phyloP scores from a whole-genome alignment of 2,888 invertebrate genomes.

The Drosophila austrosaltans region DNA sequence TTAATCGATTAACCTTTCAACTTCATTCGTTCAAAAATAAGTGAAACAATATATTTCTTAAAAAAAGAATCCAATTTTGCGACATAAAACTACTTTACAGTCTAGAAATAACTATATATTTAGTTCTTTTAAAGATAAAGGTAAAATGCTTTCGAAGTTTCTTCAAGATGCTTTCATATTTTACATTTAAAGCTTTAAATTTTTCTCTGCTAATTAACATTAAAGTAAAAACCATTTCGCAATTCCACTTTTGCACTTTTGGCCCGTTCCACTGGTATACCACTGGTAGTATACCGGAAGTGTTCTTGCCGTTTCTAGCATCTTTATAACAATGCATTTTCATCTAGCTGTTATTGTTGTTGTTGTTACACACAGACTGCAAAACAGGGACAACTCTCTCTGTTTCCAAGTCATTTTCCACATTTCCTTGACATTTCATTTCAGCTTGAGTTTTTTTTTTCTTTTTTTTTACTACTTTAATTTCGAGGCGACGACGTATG shows the following conservation, averaged over 20 bases:
- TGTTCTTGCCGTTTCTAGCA: conserved; percentile 10
- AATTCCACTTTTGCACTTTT: neutral
- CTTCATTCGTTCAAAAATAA: no score
- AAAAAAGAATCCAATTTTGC: no score
- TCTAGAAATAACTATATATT: no score
- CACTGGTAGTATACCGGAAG: conserved; percentile 7
- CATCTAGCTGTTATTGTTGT: conserved; percentile 3
- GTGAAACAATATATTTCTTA: no score
- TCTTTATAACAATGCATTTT: conserved; percentile 10
- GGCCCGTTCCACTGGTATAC: neutral
- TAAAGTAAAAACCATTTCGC: neutral
- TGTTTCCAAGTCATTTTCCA: conserved; percentile 73
- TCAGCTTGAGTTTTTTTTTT: conserved; percentile 44
- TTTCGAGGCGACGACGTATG: conserved; percentile 32
- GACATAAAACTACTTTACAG: no score
- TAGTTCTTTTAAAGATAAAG: no score
- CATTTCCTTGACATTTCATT: conserved; percentile 78
- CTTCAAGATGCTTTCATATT: neutral
- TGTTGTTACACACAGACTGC: conserved; percentile 17
- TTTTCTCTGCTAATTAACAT: conserved; percentile 1
- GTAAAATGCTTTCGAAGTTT: no score
- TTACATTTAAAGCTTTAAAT: neutral
- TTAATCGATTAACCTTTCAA: no score
- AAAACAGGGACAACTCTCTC: conserved; percentile 40
- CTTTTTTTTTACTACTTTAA: conserved; percentile 14